Evolutionary conservation across 2,888 invertebrate species (phyloP).

Genomic region (Allolobophora icterica): DNA sequence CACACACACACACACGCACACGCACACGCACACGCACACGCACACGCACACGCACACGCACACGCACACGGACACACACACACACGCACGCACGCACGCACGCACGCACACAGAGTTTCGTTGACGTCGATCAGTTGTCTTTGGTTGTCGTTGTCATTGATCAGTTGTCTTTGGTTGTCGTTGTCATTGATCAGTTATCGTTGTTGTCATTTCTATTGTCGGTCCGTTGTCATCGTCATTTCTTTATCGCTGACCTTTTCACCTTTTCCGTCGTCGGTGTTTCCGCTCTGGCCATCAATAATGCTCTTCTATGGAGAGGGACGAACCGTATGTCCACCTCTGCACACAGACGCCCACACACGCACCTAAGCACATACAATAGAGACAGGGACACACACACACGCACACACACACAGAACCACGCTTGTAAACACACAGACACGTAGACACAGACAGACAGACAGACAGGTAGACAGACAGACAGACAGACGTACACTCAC

Average conservation of each 20-base stretch:
- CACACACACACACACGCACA: no score
- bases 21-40: no score
- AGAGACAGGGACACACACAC: no score
- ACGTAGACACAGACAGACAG: no score
- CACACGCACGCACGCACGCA: no score
- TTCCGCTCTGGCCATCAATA: neutral
- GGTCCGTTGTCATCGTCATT: neutral
- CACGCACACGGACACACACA: no score
- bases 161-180: neutral
- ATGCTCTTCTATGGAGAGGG: neutral
- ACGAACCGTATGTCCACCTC: neutral
- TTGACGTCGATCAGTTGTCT: neutral
- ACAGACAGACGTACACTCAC: no score
- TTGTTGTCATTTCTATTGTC: no score
- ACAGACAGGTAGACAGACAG: no score
- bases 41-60: no score
- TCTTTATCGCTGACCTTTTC: neutral
- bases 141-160: neutral
- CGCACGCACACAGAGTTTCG: neutral
- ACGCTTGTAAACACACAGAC: no score
- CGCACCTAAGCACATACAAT: neutral
- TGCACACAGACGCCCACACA: neutral
- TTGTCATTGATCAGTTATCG: neutral
- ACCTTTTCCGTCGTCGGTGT: neutral
- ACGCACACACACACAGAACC: no score